phyloP scores from a whole-genome alignment of 2,797 vertebrate genomes.

The Masticophis lateralis region DNA sequence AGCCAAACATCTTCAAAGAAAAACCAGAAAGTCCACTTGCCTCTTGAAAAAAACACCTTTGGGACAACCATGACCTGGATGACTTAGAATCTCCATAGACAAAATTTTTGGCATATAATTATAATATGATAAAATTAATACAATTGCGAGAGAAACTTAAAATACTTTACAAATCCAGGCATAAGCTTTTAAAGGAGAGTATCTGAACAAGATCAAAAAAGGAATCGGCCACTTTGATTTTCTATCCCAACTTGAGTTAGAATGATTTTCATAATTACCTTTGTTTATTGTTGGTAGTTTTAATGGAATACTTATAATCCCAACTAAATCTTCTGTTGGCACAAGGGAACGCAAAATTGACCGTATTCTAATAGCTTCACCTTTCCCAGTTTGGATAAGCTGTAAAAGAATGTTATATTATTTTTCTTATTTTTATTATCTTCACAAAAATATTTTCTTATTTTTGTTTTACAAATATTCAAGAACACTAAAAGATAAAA shows the following conservation, averaged over 20 bases:
- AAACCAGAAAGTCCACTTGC: too few species aligned
- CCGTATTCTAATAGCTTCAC: slow-evolving; percentile 94
- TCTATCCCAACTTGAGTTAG: not conserved
- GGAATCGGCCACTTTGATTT: not conserved
- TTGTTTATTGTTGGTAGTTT: slow-evolving; percentile 90
- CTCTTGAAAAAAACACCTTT: not conserved
- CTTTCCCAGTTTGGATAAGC: slow-evolving; percentile 98
- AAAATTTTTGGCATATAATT: not conserved
- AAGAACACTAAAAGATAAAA: not conserved
- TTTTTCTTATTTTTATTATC: not conserved
- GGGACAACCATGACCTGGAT: not conserved
- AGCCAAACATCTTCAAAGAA: too few species aligned
- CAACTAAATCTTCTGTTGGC: slow-evolving; percentile 94
- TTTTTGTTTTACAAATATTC: not conserved
- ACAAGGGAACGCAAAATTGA: slow-evolving; percentile 96
- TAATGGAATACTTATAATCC: slow-evolving; percentile 95
- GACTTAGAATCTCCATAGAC: too few species aligned
- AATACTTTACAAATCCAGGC: not conserved
- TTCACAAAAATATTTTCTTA: not conserved
- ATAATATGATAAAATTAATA: not conserved
- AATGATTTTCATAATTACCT: slow-evolving; percentile 75
- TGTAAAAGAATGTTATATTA: slow-evolving; percentile 58
- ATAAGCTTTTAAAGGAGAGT: not conserved
- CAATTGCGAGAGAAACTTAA: not conserved
- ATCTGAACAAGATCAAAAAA: not conserved